phyloP scores from a whole-genome alignment of 2,888 invertebrate species.

The Drosophila sordidapex region DNA sequence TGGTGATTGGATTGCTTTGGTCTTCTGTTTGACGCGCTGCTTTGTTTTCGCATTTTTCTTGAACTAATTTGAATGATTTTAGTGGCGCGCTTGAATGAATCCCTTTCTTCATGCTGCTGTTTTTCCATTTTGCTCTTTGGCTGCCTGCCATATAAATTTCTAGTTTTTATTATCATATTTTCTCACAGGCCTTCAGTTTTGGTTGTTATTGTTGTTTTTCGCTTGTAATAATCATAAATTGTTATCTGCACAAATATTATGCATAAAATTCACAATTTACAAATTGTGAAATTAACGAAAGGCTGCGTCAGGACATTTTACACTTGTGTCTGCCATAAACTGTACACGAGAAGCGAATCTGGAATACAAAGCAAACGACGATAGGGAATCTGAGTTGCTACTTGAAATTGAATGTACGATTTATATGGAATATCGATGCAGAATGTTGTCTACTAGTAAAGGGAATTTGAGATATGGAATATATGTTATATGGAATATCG shows the following conservation, averaged over 20 bases:
- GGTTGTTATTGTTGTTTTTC: conserved; percentile 14
- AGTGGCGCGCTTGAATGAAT: conserved; percentile 42
- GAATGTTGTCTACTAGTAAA: neutral
- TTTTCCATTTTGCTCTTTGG: neutral
- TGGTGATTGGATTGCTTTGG: conserved; percentile 71
- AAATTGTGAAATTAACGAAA: conserved; percentile 34
- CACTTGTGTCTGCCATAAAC: neutral
- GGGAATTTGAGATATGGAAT: neutral
- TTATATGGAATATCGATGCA: neutral
- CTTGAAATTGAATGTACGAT: neutral
- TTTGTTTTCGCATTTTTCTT: conserved; percentile 57
- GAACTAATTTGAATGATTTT: conserved; percentile 73
- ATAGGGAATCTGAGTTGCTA: neutral
- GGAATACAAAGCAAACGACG: neutral
- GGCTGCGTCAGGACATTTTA: conserved; percentile 7
- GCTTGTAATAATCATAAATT: conserved; percentile 59
- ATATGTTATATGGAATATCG: neutral
- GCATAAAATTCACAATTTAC: conserved; percentile 41
- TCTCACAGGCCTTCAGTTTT: conserved; percentile 26
- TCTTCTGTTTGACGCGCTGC: conserved; percentile 21
- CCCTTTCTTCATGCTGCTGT: conserved; percentile 5
- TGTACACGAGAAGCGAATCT: neutral
- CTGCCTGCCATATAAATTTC: conserved; percentile 52
- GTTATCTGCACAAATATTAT: conserved; percentile 40
- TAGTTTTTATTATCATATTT: conserved; percentile 74